A percentile compares a stretch with the other conserved stretches of the same genome.
phyloP scores from a whole-genome alignment of 2,113 vertebrate species.

The Tenrec ecaudatus region DNA sequence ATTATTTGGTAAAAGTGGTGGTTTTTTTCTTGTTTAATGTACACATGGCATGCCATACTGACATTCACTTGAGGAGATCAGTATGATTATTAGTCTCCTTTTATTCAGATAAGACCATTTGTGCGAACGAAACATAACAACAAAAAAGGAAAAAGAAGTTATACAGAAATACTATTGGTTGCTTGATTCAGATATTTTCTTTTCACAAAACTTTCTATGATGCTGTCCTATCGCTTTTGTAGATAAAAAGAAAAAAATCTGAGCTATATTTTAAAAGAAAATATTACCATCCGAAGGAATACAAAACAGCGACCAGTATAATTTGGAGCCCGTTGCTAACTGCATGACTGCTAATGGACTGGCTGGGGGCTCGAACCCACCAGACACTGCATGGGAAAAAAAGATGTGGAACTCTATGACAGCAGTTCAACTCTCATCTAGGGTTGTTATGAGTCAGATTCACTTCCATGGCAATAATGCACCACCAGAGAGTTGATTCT shows the following conservation, averaged over 20 bases:
- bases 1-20: background rate
- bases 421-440: background rate
- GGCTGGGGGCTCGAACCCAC: background rate
- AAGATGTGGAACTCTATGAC: background rate
- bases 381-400: background rate
- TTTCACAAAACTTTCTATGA: background rate
- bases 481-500: too few species aligned
- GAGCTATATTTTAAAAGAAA: background rate
- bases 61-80: background rate
- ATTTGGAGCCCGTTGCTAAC: background rate
- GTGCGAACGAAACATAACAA: background rate
- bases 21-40: background rate
- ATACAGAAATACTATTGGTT: background rate
- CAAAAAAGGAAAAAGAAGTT: background rate
- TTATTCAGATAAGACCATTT: background rate
- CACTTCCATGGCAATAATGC: too few species aligned
- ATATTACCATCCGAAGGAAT: conserved; percentile 6
- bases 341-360: too few species aligned
- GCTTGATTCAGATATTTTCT: conserved; percentile 15
- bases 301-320: background rate
- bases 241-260: conserved; percentile 36
- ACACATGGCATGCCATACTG: background rate
- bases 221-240: background rate
- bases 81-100: too few species aligned
- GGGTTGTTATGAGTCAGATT: background rate